A percentile compares a stretch with the other conserved stretches of the same genome.
phyloP scores from a whole-genome alignment of 2,888 invertebrate genomes.

The Pseudanteris insignis region DNA sequence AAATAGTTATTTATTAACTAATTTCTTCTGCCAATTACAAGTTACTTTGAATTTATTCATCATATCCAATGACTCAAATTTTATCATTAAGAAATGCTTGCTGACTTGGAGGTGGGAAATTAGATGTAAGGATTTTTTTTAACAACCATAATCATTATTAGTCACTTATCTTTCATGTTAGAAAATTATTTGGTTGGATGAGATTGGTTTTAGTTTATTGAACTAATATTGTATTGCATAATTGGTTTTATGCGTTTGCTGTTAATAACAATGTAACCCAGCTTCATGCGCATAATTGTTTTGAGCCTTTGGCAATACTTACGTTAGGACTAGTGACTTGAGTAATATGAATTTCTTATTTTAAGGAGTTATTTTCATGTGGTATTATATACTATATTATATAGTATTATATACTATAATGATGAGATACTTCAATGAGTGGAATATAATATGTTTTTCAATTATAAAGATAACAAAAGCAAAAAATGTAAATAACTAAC shows the following conservation, averaged over 20 bases:
- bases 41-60: conserved; percentile 5
- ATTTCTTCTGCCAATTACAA: conserved; percentile 13
- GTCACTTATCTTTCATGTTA: background rate
- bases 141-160: too few relatives aligned
- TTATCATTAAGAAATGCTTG: conserved; percentile 1
- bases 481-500: too few relatives aligned
- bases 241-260: background rate
- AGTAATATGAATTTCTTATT: too few relatives aligned
- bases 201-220: background rate
- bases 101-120: background rate
- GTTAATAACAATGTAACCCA: conserved; percentile 6
- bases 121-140: too few relatives aligned
- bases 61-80: conserved; percentile 5
- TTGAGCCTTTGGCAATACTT: conserved; percentile 47
- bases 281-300: conserved; percentile 39
- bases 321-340: conserved; percentile 46
- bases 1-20: conserved; percentile 19
- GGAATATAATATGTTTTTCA: too few relatives aligned
- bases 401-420: too few relatives aligned
- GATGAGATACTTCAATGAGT: too few relatives aligned
- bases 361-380: too few relatives aligned
- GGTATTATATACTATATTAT: too few relatives aligned
- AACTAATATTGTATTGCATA: background rate
- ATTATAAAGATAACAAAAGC: too few relatives aligned
- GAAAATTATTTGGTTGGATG: background rate